Evolutionary conservation across 2,797 vertebrate genomes (phyloP), one percentile per base, ranked within the genome.

Genomic region (Typhlichthys eigenmanni): DNA sequence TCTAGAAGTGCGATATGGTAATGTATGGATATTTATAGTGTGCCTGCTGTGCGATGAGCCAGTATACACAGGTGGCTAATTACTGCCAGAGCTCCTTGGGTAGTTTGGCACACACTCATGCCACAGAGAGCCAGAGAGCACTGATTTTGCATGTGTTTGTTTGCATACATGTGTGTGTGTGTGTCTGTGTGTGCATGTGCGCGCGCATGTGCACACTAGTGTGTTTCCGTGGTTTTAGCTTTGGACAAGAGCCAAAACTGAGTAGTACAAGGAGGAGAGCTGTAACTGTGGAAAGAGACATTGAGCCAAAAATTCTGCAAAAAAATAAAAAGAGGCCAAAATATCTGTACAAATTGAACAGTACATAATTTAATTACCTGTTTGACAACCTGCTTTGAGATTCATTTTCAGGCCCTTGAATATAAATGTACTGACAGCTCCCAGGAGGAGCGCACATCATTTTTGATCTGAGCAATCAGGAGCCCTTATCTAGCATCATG

Each of bases 31-130:
- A 87, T 88, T 89, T 87, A 89, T 88, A 86, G 79, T 58, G 38
- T 13, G 72, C 81, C 77, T 72, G 78, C 80, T 79, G 79, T 67
- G 81, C 66, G 58, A 78, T 71, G 79, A 80, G 78, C 72, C 62
- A 72, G 81, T 83, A 88, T 87, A 86, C 87, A 89, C 88, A 87
- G 82, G 88, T 88, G 87, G 85, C 83, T 85, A 88, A 89, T 87
- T 88, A 88, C 78, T 74, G 84, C 75, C 78, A 79, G 73, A 80
- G 64, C 80, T 86, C 78, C 75, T 84, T 63, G 85, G 85, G 82
- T 84, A 83, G 81, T 81, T 85, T 88, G 86, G 85, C 87, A 83
- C 75, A 83, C 71, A 84, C 80, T 84, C 71, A 2, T 62, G 67
- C 72, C 75, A 76, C 69, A 52, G 68, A 80, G 64, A 69, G 53